Evolutionary conservation across 2,888 invertebrate genomes (phyloP).

Genomic region (Clunio marinus): DNA sequence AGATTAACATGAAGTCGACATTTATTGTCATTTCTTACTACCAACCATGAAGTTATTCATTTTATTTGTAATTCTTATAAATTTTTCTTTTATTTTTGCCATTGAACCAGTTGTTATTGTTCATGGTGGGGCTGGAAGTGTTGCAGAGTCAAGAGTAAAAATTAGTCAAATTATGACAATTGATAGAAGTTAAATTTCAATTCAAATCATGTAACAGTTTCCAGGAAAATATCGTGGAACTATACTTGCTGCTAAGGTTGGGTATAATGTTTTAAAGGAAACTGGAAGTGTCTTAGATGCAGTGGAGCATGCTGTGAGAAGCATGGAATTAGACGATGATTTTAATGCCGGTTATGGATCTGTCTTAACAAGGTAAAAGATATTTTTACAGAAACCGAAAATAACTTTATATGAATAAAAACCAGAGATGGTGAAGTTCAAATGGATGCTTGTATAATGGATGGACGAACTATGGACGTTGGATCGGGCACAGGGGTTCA

Average conservation of each 20-base stretch:
- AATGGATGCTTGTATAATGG: constrained; percentile 76
- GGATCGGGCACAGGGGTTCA: constrained; percentile 62
- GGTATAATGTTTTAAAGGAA: constrained; percentile 56
- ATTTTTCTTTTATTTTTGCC: neutral
- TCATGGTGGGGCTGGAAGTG: constrained; percentile 79
- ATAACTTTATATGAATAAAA: constrained; percentile 50
- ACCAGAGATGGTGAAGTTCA: constrained; percentile 62
- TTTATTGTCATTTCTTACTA: neutral
- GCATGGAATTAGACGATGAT: constrained; percentile 71
- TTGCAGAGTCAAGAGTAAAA: constrained; percentile 59
- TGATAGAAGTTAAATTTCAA: neutral
- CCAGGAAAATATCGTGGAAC: constrained; percentile 63
- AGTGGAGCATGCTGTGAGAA: constrained; percentile 73
- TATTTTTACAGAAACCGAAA: too few species aligned
- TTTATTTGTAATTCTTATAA: neutral
- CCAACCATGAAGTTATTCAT: neutral
- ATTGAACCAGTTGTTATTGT: constrained; percentile 63
- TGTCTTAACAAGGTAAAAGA: constrained; percentile 55
- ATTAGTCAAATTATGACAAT: neutral
- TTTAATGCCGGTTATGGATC: constrained; percentile 82
- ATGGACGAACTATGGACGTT: constrained; percentile 59
- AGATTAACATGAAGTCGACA: constrained; percentile 34
- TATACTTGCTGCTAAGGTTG: constrained; percentile 59
- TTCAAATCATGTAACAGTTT: neutral
- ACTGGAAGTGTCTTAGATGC: constrained; percentile 66